phyloP scores from a whole-genome alignment of 2,113 vertebrate genomes.

The Acanthisitta chloris region DNA sequence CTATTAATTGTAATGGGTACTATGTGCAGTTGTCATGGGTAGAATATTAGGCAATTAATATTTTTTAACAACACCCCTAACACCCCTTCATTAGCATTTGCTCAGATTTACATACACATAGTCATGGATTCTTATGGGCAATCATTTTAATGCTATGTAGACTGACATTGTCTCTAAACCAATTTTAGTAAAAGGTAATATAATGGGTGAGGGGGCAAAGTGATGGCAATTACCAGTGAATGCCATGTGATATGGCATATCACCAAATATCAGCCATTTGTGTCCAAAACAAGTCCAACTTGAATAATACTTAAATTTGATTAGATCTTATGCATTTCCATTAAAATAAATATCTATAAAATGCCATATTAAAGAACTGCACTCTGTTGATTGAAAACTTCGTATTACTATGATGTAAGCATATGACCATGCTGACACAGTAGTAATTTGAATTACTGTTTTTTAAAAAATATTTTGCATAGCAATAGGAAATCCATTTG shows the following conservation, averaged over 20 bases:
- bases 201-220: not conserved
- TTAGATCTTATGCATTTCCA: not conserved
- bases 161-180: not conserved
- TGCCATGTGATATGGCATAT: not conserved
- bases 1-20: not conserved
- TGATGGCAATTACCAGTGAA: not conserved
- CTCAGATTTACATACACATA: not conserved
- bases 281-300: not conserved
- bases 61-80: not conserved
- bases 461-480: not conserved
- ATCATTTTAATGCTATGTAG: not conserved
- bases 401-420: not conserved
- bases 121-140: not conserved
- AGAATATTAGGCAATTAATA: not conserved
- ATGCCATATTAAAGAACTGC: not conserved
- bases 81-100: not conserved
- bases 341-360: not conserved
- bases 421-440: not conserved
- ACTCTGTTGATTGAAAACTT: not conserved
- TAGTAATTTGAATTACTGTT: not conserved
- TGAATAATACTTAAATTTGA: not conserved
- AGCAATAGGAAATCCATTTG: not conserved
- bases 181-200: not conserved
- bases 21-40: not conserved
- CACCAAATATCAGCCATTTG: not conserved